Base-by-base conservation (phyloP, 2,888 invertebrate genomes). In the Oeneis ivallda region DNA sequence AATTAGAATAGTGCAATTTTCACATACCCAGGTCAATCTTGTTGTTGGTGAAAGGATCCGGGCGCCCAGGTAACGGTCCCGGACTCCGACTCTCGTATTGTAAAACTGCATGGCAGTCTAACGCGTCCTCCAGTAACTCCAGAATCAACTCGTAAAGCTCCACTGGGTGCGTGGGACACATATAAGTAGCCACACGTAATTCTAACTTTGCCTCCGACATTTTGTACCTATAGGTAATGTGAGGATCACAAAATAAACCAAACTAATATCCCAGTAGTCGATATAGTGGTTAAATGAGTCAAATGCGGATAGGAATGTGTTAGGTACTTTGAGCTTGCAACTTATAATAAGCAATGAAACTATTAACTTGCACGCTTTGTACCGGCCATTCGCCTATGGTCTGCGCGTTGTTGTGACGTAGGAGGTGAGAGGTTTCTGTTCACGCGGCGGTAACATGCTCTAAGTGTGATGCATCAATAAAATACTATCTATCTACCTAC, bases 141-240 rank as follows among this genome's bases (percentile, higher is more conserved):
- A 93, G 74, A 49, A 94, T 84, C 67, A 91, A 80, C 77, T 94
- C 93, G 79, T 93, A 94, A 53, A 94, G 78, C 75, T 93, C 93
- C 50, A 94, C 92, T 6, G 94, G 94, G 70, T 94, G 91, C 56
- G 93, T 92, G 13, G 94, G 94, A 71, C 93, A 93, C 92, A 94
- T 92, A 76, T 94, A 94, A 0, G 94, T 94, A 69, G 93, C 87
- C 54, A 94, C 77, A 11, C 94, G 90, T 64, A 94, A 78, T 71
- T 90, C 87, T 65, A 75, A 73, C 71, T 84, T 86, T 63, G 74
- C 76, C 71, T 75, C 72, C 45, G 87, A 79, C 91, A 90, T 91
- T 74, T 75, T 56, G 13, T 32, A 52, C 26, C 13, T 34, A 43
- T 9, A 19, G n/a, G n/a, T n/a, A n/a, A n/a, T n/a, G n/a, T n/a